Evolutionary conservation across 2,888 invertebrate genomes (phyloP), one percentile per base, ranked within the genome.

Genomic region (Tricholauxania praeusta): DNA sequence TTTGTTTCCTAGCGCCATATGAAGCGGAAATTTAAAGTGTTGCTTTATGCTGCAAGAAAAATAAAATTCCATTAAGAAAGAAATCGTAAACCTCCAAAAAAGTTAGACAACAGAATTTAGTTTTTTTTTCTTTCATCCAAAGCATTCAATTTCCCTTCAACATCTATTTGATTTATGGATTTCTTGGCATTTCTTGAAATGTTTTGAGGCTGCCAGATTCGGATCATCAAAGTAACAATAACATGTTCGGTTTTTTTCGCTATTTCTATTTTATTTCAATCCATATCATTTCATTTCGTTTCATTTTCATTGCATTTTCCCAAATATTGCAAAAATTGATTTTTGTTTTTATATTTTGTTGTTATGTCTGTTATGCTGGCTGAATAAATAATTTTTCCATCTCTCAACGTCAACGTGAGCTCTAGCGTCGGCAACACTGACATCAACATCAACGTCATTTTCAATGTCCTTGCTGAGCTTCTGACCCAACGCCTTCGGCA

Each of bases 301-400:
- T 53, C n/a, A 39, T 39, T 8, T 63, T 22, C 63, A 60, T 60
- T 63, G 52, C 70, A 70, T 14, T 48, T 22, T 15, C 57, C 39
- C 39, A 39, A 39, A 47, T 47, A 55, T 57, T 57, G 68, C 67
- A 69, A 64, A 65, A 72, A 74, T 72, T 74, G 74, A 74, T 72
- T 74, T 65, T 52, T 15, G 55, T 63, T 63, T 32, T 71, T 71
- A 63, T 60, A 32, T 60, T 63, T 68, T 39, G 64, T 64, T 62
- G 47, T 68, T 57, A 57, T 65, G 28, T 62, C 60, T 68, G 64
- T 59, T 65, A 69, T 53, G 72, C 67, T 70, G 47, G 39, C 62
- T 74, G 69, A 70, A 74, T 74, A 67, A 74, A 64, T 74, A 72
- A 70, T 72, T 72, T 60, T 66, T 60, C 72, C 68, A 60, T 59